Evolutionary conservation across 1,140 invertebrate species (phyloP).

Genomic region (Atta cephalotes): DNA sequence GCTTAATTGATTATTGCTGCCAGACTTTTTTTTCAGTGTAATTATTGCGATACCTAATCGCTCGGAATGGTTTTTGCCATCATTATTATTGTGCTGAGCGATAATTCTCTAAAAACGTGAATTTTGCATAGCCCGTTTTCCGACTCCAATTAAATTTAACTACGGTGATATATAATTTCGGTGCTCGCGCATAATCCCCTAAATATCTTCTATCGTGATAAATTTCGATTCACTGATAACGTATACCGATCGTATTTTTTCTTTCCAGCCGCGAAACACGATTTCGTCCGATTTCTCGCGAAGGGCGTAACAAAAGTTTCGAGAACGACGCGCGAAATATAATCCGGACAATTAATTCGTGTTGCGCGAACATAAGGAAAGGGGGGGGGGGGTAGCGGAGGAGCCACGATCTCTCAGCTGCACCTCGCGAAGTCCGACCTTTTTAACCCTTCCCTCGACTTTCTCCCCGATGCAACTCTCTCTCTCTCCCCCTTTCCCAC

Average conservation of each 20-base stretch:
- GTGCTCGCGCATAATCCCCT: slow-evolving; percentile 1
- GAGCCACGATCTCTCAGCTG: slow-evolving; percentile 25
- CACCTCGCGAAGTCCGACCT: slow-evolving; percentile 46
- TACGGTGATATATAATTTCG: neutral
- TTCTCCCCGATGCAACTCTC: neutral
- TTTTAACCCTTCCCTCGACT: slow-evolving; percentile 42
- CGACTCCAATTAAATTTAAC: slow-evolving; percentile 7
- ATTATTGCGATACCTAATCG: neutral
- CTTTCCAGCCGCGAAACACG: neutral
- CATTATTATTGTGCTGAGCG: neutral
- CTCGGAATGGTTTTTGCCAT: neutral
- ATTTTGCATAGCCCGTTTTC: neutral
- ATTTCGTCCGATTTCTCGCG: neutral
- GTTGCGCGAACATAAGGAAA: slow-evolving; percentile 5
- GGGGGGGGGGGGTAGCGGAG: neutral
- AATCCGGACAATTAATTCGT: slow-evolving; percentile 40
- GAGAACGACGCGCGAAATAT: neutral
- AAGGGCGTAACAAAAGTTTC: neutral
- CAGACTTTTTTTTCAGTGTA: neutral
- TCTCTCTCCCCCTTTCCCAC: neutral
- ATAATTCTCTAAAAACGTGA: neutral
- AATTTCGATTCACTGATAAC: neutral
- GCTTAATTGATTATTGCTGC: too few species aligned
- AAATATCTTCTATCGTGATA: neutral
- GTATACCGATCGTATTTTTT: neutral